Conservation (phyloP, 2,797 vertebrate species). For the Takifugu ocellatus region DNA sequence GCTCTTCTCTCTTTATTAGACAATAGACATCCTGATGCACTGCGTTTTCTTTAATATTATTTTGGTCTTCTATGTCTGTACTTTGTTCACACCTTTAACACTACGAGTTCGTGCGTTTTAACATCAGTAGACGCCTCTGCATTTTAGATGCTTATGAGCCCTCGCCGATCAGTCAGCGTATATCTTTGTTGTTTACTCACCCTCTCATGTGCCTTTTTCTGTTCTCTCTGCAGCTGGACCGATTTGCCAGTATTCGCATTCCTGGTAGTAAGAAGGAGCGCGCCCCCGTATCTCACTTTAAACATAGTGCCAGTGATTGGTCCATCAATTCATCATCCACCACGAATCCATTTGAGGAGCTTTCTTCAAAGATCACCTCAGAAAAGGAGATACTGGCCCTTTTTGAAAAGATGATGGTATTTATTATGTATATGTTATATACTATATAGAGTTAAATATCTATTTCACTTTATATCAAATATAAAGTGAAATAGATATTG, state of each 20-base stretch:
- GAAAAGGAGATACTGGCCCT: conserved; percentile 88
- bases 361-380: conserved; percentile 80
- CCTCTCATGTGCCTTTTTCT: conserved; percentile 22
- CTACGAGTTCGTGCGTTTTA: conserved; percentile 12
- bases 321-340: conserved; percentile 69
- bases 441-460: too few species aligned
- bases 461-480: too few species aligned
- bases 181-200: background rate
- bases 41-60: conserved; percentile 1
- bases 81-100: conserved; percentile 10
- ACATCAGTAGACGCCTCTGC: conserved; percentile 5
- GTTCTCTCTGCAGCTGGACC: conserved; percentile 81
- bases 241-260: conserved; percentile 93
- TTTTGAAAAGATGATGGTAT: conserved; percentile 99
- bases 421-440: conserved; percentile 8
- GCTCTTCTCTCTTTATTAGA: background rate
- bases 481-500: too few species aligned
- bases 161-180: background rate
- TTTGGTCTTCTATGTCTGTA: conserved; percentile 3
- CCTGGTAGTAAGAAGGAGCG: conserved; percentile 91
- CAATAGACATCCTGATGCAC: background rate
- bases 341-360: conserved; percentile 75
- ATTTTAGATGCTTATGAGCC: conserved; percentile 1
- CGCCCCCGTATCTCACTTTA: conserved; percentile 74
- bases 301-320: conserved; percentile 75